Percentiles rank a stretch among this genome's conserved stretches.
These are phyloP conservation scores for Thripadectes ignobilis DNA, from an alignment of 2,797 vertebrate genomes.

Conservation along the genomic window DNA sequence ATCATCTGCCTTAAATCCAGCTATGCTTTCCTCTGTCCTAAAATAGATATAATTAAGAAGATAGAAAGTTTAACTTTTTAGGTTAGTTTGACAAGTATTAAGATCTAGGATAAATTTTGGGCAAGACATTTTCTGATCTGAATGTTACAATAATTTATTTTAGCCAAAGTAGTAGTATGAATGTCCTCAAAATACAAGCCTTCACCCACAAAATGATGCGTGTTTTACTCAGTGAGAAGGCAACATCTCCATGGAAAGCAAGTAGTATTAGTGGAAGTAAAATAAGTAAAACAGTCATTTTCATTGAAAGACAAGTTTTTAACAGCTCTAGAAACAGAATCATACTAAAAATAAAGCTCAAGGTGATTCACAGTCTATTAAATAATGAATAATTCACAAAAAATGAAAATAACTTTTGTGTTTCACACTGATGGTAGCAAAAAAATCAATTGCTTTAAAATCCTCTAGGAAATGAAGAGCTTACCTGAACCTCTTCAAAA, in stretches of 20 bases:
- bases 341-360: background rate
- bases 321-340: background rate
- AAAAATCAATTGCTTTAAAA: background rate
- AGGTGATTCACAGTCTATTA: background rate
- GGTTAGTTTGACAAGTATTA: background rate
- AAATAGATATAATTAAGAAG: background rate
- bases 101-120: background rate
- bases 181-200: background rate
- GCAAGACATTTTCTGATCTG: background rate
- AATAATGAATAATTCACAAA: background rate
- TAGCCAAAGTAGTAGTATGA: background rate
- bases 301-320: background rate
- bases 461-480: background rate
- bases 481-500: constrained; percentile 94
- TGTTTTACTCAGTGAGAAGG: background rate
- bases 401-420: background rate
- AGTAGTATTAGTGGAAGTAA: background rate
- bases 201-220: background rate
- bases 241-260: background rate
- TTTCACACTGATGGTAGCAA: background rate
- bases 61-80: background rate
- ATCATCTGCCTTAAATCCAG: background rate
- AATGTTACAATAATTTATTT: background rate
- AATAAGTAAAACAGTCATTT: background rate
- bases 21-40: background rate